Percentiles rank a stretch among this genome's conserved stretches.
Conservation (phyloP, 1,140 invertebrate species). For the Drosophila orena region DNA sequence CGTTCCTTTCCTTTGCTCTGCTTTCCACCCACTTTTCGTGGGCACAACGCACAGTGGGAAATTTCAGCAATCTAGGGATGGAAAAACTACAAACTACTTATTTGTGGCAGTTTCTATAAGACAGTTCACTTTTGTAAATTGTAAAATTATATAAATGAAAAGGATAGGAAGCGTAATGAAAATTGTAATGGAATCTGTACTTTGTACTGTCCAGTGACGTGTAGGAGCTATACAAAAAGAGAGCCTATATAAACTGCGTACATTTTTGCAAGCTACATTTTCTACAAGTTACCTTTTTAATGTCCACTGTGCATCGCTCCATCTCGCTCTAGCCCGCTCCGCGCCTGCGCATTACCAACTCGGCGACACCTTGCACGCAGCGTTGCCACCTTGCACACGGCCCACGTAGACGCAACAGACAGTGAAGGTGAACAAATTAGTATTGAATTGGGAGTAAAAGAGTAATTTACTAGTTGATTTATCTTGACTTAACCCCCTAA, state of each 20-base stretch:
- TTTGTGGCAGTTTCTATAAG: no score
- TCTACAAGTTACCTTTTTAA: background rate
- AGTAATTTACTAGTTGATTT: no score
- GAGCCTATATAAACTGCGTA: no score
- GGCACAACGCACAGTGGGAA: background rate
- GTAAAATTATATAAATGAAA: background rate
- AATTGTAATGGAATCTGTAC: no score
- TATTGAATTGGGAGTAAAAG: no score
- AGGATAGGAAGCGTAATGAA: no score
- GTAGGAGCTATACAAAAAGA: no score
- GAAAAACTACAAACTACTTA: no score
- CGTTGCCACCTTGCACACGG: slow-evolving; percentile 59
- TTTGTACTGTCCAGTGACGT: no score
- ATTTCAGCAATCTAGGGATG: background rate
- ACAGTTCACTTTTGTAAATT: background rate
- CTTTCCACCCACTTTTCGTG: slow-evolving; percentile 52
- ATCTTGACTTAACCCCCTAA: no score
- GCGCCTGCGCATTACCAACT: slow-evolving; percentile 59
- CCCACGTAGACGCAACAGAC: slow-evolving; percentile 18
- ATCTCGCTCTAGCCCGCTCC: slow-evolving; percentile 2
- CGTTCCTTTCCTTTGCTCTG: slow-evolving; percentile 37
- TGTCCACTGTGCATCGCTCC: slow-evolving; percentile 2
- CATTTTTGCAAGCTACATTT: background rate
- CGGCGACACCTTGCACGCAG: slow-evolving; percentile 54
- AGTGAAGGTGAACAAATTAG: slow-evolving; percentile 23